A percentile compares a stretch with the other conserved stretches of the same genome.
These are phyloP conservation scores for Hippocampus comes DNA, from an alignment of 2,113 vertebrate genomes.

Conservation along the genomic window DNA sequence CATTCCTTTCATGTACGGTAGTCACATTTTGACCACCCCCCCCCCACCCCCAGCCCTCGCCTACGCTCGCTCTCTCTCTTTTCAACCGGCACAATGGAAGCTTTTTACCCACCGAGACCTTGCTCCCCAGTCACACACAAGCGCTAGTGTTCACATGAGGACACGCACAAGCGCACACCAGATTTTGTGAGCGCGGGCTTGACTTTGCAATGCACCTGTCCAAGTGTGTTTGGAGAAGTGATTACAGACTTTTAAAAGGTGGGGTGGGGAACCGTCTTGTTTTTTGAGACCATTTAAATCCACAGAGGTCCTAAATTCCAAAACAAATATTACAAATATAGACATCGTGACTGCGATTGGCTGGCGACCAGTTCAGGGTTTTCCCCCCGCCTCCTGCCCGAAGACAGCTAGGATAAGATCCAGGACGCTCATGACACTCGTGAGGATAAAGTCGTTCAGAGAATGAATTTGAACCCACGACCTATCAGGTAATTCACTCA, in stretches of 20 bases:
- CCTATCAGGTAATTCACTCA: too few relatives aligned
- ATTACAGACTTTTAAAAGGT: conserved; percentile 2
- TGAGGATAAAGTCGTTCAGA: too few relatives aligned
- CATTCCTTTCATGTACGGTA: neutral
- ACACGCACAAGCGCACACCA: neutral
- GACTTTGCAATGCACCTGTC: conserved; percentile 12
- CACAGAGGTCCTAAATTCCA: neutral
- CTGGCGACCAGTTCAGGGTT: too few relatives aligned
- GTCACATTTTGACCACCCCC: conserved; percentile 1
- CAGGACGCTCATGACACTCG: too few relatives aligned
- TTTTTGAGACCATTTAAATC: neutral
- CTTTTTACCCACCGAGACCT: conserved; percentile 46
- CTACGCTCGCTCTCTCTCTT: neutral
- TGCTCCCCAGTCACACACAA: conserved; percentile 34
- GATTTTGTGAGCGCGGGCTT: neutral
- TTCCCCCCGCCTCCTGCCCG: too few relatives aligned
- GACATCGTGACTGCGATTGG: neutral
- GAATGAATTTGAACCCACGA: too few relatives aligned
- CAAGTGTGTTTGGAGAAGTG: conserved; percentile 2
- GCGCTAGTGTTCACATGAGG: conserved; percentile 40
- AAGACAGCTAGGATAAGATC: too few relatives aligned
- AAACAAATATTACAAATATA: neutral
- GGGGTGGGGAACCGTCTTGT: neutral
- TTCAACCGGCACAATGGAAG: conserved; percentile 43
- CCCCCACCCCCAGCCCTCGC: neutral